A percentile compares a stretch with the other conserved stretches of the same genome.
Conservation (phyloP, 2,797 vertebrate genomes). For the Chaetophractus vellerosus region DNA sequence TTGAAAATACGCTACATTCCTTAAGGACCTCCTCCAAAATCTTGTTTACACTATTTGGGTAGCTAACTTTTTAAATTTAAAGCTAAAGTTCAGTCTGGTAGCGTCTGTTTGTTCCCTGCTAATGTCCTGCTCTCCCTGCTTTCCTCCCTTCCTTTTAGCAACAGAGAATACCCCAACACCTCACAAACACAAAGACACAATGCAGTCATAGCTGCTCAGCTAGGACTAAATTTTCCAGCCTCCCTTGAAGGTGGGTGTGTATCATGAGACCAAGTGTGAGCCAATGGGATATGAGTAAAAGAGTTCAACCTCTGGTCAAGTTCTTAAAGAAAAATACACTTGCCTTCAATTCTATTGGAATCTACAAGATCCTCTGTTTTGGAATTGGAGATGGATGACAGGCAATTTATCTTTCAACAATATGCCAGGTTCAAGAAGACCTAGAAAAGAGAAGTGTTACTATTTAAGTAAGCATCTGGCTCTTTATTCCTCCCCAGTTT, state of each 20-base stretch:
- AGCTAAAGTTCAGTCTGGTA: slow-evolving; percentile 21
- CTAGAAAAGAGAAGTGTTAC: not conserved
- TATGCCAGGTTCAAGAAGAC: not conserved
- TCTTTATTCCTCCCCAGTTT: slow-evolving; percentile 10
- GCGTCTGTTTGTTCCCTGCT: not conserved
- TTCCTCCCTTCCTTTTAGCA: not conserved
- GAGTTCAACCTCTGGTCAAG: not conserved
- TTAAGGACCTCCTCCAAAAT: slow-evolving; percentile 15
- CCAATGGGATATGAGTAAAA: not conserved
- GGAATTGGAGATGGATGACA: too few relatives aligned
- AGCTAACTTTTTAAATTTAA: slow-evolving; percentile 10
- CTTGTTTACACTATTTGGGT: slow-evolving; percentile 14
- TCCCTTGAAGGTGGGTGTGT: not conserved
- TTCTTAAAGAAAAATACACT: slow-evolving; percentile 12
- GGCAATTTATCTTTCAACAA: not conserved
- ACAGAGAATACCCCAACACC: not conserved
- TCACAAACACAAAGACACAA: not conserved
- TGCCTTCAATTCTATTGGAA: not conserved
- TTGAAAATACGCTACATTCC: slow-evolving; percentile 17
- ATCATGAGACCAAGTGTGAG: not conserved
- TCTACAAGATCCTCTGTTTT: too few relatives aligned
- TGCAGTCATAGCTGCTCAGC: not conserved
- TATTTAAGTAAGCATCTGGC: not conserved
- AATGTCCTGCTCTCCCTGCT: rapidly evolving
- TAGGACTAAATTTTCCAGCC: not conserved